Base-by-base conservation (phyloP, 2,888 invertebrate species). In the Eupithecia exiguata region DNA sequence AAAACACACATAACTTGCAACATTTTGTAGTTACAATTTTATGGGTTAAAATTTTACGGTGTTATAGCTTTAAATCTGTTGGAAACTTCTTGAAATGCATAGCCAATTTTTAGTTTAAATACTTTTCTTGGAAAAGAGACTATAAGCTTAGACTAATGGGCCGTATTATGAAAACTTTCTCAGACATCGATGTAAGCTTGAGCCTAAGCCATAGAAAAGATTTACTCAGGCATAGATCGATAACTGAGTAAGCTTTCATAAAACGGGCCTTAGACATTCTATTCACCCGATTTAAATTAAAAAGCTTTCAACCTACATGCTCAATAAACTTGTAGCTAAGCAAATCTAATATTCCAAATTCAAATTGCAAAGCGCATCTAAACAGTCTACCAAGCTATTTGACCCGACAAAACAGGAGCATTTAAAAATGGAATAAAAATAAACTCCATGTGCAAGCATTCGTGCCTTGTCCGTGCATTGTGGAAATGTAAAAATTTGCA, bases 401-500 rank as follows among this genome's bases (percentile, higher is more conserved):
- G 69, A 62, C 18, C 73, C 69, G 71, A 46, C 72, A 72, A 76
- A 71, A 73, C 67, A 80, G 79, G 75, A 80, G 79, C 82, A 80
- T 82, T 70, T 72, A 58, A 69, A 77, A 76, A 71, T 80, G 77
- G 74, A 83, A 83, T 83, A 82, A 80, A 82, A 79, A 79, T 80
- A 78, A 82, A 81, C 82, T 83, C 84, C 86, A 88, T 86, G 87
- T 89, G 85, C 84, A 84, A 84, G 84, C 84, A 80, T 78, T 82
- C 80, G 82, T 82, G 82, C 83, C 74, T 72, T 75, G 79, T 72
- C 75, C 71, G 76, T 81, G 86, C 86, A 84, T 87, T 88, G 88
- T 87, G 84, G 82, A 83, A 88, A 87, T 87, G 88, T 87, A 86
- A 88, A 89, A 90, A 90, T 90, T 90, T 90, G 89, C 88, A 84